Conservation (phyloP, 2,797 vertebrate genomes). For the Lacerta bilineata region DNA sequence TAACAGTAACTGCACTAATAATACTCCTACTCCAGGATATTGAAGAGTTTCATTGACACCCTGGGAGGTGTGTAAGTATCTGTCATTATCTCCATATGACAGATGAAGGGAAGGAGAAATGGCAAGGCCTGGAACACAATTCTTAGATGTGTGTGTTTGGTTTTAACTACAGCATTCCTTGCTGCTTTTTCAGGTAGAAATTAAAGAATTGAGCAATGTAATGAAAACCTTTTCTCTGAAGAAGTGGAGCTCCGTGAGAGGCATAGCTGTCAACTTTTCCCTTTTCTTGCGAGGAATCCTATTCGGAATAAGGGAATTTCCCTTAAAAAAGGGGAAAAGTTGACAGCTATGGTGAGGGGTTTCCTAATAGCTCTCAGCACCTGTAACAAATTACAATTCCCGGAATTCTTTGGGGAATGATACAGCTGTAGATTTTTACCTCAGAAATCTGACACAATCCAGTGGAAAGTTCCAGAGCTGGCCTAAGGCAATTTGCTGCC, state of each 20-base stretch:
- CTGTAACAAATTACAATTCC: too few species aligned
- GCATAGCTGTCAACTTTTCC: too few species aligned
- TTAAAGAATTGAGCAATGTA: background rate
- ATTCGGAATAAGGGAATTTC: too few species aligned
- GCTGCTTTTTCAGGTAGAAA: background rate
- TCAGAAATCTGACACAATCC: background rate
- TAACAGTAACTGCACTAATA: background rate
- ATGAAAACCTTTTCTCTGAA: too few species aligned
- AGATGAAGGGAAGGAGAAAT: background rate
- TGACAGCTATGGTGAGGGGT: too few species aligned
- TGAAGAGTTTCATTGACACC: conserved; percentile 31
- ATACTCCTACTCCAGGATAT: conserved; percentile 12
- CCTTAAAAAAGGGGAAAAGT: too few species aligned
- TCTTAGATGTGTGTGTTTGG: background rate
- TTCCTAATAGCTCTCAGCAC: too few species aligned
- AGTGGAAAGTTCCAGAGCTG: background rate
- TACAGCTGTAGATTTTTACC: background rate
- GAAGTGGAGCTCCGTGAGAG: too few species aligned
- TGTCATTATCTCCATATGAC: conserved; percentile 3
- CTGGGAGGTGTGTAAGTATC: conserved; percentile 27
- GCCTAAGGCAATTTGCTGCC: too few species aligned
- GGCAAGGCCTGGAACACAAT: background rate
- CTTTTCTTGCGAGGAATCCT: too few species aligned
- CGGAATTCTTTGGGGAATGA: too few species aligned
- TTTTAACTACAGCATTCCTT: background rate